These are phyloP conservation scores for Exocentrus adspersus DNA, from an alignment of 2,888 invertebrate species.

Conservation along the genomic window DNA sequence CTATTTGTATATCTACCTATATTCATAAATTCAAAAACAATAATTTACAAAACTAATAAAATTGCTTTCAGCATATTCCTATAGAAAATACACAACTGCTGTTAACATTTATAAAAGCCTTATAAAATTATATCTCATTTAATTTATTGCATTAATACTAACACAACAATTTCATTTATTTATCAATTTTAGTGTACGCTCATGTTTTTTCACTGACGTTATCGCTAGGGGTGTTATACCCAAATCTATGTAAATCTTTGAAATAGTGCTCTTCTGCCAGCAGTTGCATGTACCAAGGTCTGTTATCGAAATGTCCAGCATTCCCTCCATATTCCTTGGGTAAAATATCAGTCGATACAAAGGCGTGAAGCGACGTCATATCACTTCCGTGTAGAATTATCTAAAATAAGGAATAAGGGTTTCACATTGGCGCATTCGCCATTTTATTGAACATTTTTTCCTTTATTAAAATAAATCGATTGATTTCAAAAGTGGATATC, in stretches of 20 bases:
- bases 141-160: conserved; percentile 18
- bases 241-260: conserved; percentile 55
- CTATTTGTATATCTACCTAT: too few species aligned
- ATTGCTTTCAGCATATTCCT: conserved; percentile 9
- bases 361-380: conserved; percentile 66
- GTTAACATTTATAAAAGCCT: conserved; percentile 24
- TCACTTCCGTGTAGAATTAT: conserved; percentile 69
- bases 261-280: conserved; percentile 62
- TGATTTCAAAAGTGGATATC: too few species aligned
- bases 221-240: conserved; percentile 58
- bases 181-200: neutral
- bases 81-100: conserved; percentile 8
- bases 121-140: conserved; percentile 21
- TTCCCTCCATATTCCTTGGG: conserved; percentile 73
- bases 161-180: conserved; percentile 5
- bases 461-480: too few species aligned
- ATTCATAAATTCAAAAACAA: neutral
- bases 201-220: too few species aligned
- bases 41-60: conserved; percentile 11
- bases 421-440: too few species aligned
- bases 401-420: conserved; percentile 52
- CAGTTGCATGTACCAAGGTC: conserved; percentile 59
- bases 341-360: conserved; percentile 65
- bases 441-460: too few species aligned
- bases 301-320: conserved; percentile 59